These are phyloP conservation scores for Ellobium chinense DNA, from an alignment of 2,888 invertebrate species.

Conservation along the genomic window DNA sequence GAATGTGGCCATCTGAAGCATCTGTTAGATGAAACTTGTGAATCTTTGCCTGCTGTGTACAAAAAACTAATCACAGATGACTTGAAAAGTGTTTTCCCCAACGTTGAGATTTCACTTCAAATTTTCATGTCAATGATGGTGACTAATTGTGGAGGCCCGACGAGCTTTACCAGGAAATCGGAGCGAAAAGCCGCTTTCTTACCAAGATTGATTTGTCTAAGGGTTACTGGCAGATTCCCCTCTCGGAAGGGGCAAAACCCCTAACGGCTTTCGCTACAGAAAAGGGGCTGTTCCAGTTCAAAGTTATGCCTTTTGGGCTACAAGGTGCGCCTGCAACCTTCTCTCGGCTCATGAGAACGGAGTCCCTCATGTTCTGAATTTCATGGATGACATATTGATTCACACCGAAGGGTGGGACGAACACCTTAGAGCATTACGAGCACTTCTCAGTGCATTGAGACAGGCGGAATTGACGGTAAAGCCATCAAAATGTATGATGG, in stretches of 20 bases:
- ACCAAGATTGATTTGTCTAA: constrained; percentile 35
- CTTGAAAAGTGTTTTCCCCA: too few relatives aligned
- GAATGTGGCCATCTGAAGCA: too few relatives aligned
- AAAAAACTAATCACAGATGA: too few relatives aligned
- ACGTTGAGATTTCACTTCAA: too few relatives aligned
- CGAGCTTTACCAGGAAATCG: constrained; percentile 52
- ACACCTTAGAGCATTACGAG: neutral
- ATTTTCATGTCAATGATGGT: too few relatives aligned
- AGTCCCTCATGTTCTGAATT: constrained; percentile 15
- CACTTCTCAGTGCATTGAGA: constrained; percentile 11
- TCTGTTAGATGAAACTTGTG: too few relatives aligned
- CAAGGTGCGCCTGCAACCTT: constrained; percentile 29
- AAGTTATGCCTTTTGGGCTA: constrained; percentile 30
- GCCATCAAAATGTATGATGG: constrained; percentile 22
- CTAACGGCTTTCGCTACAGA: constrained; percentile 21
- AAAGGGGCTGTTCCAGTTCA: constrained; percentile 22
- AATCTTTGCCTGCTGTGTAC: too few relatives aligned
- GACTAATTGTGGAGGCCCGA: too few relatives aligned
- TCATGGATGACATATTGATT: constrained; percentile 31
- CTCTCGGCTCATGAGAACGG: constrained; percentile 31
- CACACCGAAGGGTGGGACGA: neutral
- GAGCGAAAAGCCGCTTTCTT: constrained; percentile 47
- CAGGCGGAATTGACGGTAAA: constrained; percentile 48
- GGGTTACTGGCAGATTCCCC: constrained; percentile 43
- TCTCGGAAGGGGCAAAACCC: neutral